These are phyloP conservation scores for Alaudala cheleensis DNA, from an alignment of 2,113 vertebrate species.

Conservation along the genomic window DNA sequence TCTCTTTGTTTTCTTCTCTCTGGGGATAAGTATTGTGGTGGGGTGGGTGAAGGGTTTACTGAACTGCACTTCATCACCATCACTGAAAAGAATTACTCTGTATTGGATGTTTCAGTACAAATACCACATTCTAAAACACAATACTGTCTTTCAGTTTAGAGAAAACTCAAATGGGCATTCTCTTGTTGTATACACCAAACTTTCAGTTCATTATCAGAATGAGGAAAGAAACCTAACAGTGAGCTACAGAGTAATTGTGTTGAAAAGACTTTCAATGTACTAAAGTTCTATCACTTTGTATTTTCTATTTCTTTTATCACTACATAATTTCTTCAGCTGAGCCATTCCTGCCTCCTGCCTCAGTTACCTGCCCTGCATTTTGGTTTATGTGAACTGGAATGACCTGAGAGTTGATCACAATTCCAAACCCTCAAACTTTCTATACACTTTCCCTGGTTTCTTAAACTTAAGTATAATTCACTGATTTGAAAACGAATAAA, in stretches of 20 bases:
- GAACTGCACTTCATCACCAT: neutral
- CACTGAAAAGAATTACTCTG: neutral
- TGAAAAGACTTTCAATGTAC: neutral
- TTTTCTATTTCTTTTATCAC: neutral
- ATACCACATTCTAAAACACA: neutral
- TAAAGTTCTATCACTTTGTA: neutral
- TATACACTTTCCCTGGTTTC: neutral
- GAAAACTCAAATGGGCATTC: neutral
- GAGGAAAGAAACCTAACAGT: neutral
- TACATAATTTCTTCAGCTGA: neutral
- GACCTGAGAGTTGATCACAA: neutral
- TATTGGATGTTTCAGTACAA: neutral
- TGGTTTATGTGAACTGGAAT: neutral
- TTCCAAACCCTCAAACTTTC: neutral
- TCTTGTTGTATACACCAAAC: neutral
- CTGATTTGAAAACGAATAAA: neutral
- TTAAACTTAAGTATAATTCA: neutral
- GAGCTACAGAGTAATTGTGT: neutral
- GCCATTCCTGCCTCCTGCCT: rapidly evolving
- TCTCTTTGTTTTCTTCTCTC: neutral
- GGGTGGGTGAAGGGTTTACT: neutral
- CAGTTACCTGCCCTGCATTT: neutral
- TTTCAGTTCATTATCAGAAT: neutral
- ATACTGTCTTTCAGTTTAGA: neutral
- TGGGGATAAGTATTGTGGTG: neutral